These are phyloP conservation scores for Mugil cephalus DNA, from an alignment of 2,113 vertebrate species.

Conservation along the genomic window DNA sequence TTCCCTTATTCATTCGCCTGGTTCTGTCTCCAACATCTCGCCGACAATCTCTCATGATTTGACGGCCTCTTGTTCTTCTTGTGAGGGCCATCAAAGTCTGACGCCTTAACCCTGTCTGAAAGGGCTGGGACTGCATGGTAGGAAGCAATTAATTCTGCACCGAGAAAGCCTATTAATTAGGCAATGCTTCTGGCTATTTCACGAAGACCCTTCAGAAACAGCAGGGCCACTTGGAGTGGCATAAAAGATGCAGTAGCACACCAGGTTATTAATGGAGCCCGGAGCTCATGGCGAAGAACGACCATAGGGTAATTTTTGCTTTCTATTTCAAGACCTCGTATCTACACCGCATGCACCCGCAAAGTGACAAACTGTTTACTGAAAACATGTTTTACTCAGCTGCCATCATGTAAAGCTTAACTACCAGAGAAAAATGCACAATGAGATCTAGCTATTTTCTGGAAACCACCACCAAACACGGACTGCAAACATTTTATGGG, in stretches of 20 bases:
- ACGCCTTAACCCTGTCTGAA: constrained; percentile 60
- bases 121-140: constrained; percentile 46
- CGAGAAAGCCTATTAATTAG: constrained; percentile 78
- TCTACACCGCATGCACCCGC: constrained; percentile 38
- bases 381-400: constrained; percentile 30
- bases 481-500: not conserved
- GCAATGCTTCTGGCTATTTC: constrained; percentile 70
- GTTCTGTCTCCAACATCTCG: constrained; percentile 28
- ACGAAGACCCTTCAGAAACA: constrained; percentile 64
- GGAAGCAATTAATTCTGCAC: constrained; percentile 74
- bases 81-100: constrained; percentile 70
- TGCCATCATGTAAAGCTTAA: constrained; percentile 32
- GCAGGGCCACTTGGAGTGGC: constrained; percentile 53
- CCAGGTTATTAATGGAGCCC: constrained; percentile 75
- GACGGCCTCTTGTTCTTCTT: constrained; percentile 62
- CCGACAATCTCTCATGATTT: constrained; percentile 60
- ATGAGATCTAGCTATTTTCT: not conserved
- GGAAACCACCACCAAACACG: not conserved
- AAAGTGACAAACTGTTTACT: constrained; percentile 64
- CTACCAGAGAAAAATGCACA: constrained; percentile 2
- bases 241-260: constrained; percentile 73
- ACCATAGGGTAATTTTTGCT: constrained; percentile 55
- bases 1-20: constrained; percentile 35
- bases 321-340: constrained; percentile 57
- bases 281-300: constrained; percentile 48